A percentile compares a stretch with the other conserved stretches of the same genome.
Evolutionary conservation across 1,140 invertebrate genomes (phyloP).

Genomic region (Cherax quadricarinatus): DNA sequence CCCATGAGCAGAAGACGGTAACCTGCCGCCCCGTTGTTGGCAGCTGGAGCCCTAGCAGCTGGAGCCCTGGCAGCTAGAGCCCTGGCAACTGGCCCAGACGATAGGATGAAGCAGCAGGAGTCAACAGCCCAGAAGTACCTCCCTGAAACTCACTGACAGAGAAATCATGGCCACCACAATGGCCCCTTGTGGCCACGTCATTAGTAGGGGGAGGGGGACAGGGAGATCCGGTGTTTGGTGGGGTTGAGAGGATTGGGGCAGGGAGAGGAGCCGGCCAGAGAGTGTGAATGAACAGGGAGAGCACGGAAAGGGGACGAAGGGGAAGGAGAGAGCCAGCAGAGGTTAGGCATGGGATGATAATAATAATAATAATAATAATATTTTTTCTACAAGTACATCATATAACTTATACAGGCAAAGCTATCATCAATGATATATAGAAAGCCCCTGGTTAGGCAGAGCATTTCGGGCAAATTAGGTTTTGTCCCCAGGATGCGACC

Average conservation of each 20-base stretch:
- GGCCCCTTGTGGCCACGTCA: neutral
- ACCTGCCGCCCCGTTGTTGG: no score
- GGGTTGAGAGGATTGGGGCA: neutral
- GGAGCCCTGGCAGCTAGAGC: neutral
- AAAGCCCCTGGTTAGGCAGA: no score
- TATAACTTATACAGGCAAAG: no score
- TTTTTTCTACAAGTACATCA: no score
- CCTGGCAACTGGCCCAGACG: neutral
- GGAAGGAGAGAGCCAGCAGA: neutral
- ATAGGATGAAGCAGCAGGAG: neutral
- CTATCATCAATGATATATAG: no score
- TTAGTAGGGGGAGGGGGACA: neutral
- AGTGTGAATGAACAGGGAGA: neutral
- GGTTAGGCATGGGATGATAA: no score
- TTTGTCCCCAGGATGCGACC: no score
- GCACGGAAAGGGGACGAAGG: neutral
- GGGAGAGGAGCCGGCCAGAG: neutral
- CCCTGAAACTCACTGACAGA: neutral
- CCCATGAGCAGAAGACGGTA: no score
- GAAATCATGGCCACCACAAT: conserved; percentile 1
- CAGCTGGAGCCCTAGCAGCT: neutral
- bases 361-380: no score
- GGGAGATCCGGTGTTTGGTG: neutral
- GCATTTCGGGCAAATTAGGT: no score
- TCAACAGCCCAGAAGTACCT: neutral